phyloP scores from a whole-genome alignment of 53 echinoderm and acorn worm species.

The Holothuria scabra region DNA sequence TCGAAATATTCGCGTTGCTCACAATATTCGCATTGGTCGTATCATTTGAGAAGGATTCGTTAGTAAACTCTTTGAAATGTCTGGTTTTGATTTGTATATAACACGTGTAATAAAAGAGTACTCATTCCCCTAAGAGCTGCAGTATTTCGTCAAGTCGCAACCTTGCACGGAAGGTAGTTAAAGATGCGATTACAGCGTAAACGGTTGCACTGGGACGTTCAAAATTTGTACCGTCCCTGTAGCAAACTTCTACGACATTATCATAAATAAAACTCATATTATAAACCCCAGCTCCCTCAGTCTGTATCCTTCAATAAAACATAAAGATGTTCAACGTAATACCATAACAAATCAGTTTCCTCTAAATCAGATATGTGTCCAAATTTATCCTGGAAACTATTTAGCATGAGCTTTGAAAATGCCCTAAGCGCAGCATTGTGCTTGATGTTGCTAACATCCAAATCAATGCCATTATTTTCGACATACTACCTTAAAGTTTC shows the following conservation, averaged over 20 bases:
- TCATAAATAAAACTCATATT: not conserved
- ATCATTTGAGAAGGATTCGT: constrained; percentile 1
- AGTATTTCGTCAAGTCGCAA: not conserved
- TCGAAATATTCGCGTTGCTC: constrained; percentile 36
- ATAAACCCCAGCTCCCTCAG: not conserved
- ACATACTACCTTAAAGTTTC: constrained; percentile 8
- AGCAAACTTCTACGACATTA: not conserved
- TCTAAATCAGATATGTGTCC: constrained; percentile 9
- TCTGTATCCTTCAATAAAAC: too few species aligned
- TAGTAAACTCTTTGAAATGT: constrained; percentile 6
- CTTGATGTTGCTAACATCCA: constrained; percentile 44
- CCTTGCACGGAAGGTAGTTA: not conserved
- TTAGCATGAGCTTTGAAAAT: constrained; percentile 56
- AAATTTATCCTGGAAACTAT: constrained; percentile 54
- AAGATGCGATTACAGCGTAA: not conserved
- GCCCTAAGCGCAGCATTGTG: constrained; percentile 57
- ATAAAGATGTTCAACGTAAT: not conserved
- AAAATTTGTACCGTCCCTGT: not conserved
- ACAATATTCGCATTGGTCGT: constrained; percentile 33
- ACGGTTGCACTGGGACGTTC: not conserved
- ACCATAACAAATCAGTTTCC: constrained; percentile 1
- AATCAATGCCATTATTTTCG: constrained; percentile 33
- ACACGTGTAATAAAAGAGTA: constrained; percentile 47
- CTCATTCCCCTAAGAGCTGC: not conserved
- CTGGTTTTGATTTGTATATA: constrained; percentile 57